Evolutionary conservation across 2,113 vertebrate species (phyloP).

Genomic region (Zosterops hypoxanthus): DNA sequence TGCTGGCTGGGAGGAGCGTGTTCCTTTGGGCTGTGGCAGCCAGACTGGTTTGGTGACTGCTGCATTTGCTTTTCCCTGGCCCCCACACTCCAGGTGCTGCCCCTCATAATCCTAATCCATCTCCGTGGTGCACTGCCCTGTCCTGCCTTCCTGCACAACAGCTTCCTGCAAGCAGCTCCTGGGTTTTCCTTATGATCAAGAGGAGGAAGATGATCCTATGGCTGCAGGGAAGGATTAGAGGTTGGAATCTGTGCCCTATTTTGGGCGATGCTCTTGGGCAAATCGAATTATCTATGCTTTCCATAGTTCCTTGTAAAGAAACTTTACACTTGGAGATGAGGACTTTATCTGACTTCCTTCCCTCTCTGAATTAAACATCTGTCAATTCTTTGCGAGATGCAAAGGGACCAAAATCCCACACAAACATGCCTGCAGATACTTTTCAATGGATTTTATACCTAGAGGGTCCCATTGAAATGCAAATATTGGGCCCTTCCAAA

Average conservation of each 20-base stretch:
- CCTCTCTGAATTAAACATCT: neutral
- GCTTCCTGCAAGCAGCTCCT: neutral
- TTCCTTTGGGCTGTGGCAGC: neutral
- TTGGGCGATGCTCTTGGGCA: neutral
- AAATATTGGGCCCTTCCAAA: neutral
- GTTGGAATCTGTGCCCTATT: neutral
- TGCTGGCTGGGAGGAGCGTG: rapidly evolving
- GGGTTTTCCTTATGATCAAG: neutral
- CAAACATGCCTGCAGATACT: neutral
- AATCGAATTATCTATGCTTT: neutral
- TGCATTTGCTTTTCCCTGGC: neutral
- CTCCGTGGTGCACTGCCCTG: rapidly evolving
- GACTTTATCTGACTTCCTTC: neutral
- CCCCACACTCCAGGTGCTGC: neutral
- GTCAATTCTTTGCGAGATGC: neutral
- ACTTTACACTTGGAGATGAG: neutral
- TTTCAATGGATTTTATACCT: neutral
- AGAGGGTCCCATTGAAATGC: neutral
- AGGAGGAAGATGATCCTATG: neutral
- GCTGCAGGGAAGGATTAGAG: neutral
- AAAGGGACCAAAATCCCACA: neutral
- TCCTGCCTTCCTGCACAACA: neutral
- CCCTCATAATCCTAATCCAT: neutral
- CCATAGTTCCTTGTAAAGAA: neutral
- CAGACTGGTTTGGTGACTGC: neutral